These are phyloP conservation scores for Trichonephila clavipes DNA, from an alignment of 1,140 invertebrate species.

Conservation along the genomic window DNA sequence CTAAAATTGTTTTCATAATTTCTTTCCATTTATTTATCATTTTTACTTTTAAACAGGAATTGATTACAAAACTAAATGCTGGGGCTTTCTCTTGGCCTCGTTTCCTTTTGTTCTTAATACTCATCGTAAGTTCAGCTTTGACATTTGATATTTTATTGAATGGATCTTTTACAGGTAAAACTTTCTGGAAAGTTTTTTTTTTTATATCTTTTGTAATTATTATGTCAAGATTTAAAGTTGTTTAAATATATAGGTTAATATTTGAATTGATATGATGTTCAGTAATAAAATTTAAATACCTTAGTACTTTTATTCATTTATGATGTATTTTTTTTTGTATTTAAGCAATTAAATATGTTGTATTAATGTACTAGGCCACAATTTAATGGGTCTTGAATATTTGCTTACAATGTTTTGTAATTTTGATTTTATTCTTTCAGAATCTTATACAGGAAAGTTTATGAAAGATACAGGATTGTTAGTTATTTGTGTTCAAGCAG, in stretches of 20 bases:
- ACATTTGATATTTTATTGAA: constrained; percentile 57
- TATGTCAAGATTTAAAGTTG: too few species aligned
- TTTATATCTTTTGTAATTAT: too few species aligned
- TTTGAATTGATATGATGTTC: too few species aligned
- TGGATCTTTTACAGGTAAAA: constrained; percentile 65
- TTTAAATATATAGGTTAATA: too few species aligned
- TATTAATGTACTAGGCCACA: too few species aligned
- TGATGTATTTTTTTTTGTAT: too few species aligned
- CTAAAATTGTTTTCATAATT: not conserved
- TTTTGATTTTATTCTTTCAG: constrained; percentile 19
- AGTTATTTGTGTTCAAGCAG: constrained; percentile 59
- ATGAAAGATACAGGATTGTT: constrained; percentile 73
- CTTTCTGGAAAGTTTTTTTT: too few species aligned
- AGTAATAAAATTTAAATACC: too few species aligned
- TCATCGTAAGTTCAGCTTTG: constrained; percentile 23
- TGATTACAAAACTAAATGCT: constrained; percentile 68
- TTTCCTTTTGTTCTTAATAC: constrained; percentile 46
- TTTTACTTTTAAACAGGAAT: constrained; percentile 60
- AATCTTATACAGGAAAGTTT: constrained; percentile 69
- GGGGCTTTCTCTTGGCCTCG: constrained; percentile 65
- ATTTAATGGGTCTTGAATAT: too few species aligned
- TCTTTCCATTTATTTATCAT: not conserved
- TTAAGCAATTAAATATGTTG: too few species aligned
- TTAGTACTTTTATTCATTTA: too few species aligned
- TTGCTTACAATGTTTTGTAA: too few species aligned